Evolutionary conservation across 1,140 invertebrate genomes (phyloP), one percentile per base, ranked within the genome.

Genomic region (Monochamus saltuarius): DNA sequence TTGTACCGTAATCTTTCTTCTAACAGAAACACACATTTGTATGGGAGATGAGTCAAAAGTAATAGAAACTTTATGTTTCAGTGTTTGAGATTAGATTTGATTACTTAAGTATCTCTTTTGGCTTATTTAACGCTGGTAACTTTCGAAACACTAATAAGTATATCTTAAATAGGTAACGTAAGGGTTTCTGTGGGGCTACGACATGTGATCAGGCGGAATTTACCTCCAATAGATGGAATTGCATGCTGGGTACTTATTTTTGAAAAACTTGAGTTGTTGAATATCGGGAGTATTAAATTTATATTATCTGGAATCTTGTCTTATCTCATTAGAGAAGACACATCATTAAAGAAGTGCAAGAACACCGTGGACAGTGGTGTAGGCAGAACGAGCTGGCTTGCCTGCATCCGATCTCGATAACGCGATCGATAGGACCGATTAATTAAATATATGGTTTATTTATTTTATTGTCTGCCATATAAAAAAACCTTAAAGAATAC

Each of bases 281-380:
- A 70, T 67, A 70, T 67, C 68, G 56, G 56, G 61, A 67, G 68
- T 72, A 72, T 72, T 70, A 72, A 72, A 72, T 72, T 72, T 68
- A 70, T 70, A 70, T 72, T 73, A 71, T 73, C 72, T 70, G 57
- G 59, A 66, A 73, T 73, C 72, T 73, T 71, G 65, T 67, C 70
- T 73, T 73, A 73, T 73, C 70, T 72, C 70, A 72, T 72, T 72
- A 73, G 64, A 68, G 64, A 53, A 67, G 68, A 73, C 70, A 72
- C 68, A 70, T 73, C 72, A 66, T 73, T 73, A 73, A 71, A 72
- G 65, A 57, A 53, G 62, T 70, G 61, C 64, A 66, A 59, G 52
- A 63, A 49, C 56, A 55, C 22, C 40, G 40, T 36, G 2, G 11
- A 51, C 16, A 34, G 43, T 36, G 38, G 54, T 53, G 34, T 38